Percentiles rank a stretch among this genome's conserved stretches.
phyloP scores from a whole-genome alignment of 2,797 vertebrate genomes.

The Enteromius thamalakanensis region DNA sequence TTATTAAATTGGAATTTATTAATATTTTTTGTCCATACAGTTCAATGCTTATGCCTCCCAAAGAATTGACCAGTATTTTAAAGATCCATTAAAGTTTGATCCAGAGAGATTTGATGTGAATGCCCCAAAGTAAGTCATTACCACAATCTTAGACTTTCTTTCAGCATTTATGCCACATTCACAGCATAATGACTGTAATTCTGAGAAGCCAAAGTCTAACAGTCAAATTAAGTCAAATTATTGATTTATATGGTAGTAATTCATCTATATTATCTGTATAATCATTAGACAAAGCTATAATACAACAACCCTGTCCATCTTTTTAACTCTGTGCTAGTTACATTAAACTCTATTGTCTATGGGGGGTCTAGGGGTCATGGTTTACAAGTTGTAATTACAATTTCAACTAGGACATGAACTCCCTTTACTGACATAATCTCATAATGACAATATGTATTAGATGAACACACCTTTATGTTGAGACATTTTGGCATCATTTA shows the following conservation, averaged over 20 bases:
- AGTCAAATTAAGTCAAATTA: neutral
- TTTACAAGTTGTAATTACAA: neutral
- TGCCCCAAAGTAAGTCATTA: no score
- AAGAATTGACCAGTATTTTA: constrained; percentile 85
- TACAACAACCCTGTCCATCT: neutral
- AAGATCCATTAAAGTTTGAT: constrained; percentile 86
- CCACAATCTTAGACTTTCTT: neutral
- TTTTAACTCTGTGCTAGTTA: neutral
- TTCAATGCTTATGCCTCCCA: constrained; percentile 79
- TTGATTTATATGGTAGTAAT: neutral
- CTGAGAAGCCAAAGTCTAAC: neutral
- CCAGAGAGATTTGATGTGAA: constrained; percentile 75
- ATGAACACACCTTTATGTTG: neutral
- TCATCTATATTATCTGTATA: neutral
- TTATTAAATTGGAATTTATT: neutral
- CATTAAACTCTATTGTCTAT: no score
- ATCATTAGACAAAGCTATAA: neutral
- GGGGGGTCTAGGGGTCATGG: neutral
- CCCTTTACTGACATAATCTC: no score
- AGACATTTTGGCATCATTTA: neutral
- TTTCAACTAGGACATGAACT: no score
- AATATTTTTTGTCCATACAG: constrained; percentile 65
- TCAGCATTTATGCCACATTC: neutral
- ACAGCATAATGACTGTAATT: neutral
- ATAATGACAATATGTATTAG: neutral